Percentiles rank a stretch among this genome's conserved stretches.
Conservation (phyloP, 2,113 vertebrate genomes). For the Cololabis saira region DNA sequence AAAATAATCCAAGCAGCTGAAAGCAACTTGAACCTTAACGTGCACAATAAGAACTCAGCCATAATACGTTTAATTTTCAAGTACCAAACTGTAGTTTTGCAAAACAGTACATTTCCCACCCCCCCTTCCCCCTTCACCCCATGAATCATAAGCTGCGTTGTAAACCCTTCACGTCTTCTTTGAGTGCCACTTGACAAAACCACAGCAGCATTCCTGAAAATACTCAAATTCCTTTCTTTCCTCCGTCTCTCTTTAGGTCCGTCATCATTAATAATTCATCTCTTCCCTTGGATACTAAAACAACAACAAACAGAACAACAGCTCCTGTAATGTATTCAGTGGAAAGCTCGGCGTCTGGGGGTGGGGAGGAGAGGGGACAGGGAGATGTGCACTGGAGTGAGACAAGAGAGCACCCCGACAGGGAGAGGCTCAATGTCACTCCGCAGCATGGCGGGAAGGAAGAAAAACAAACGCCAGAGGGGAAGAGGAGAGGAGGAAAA, state of each 20-base stretch:
- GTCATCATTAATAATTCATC: constrained; percentile 81
- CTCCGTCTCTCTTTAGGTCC: constrained; percentile 34
- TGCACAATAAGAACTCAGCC: too few species aligned
- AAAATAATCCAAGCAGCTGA: neutral
- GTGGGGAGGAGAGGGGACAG: constrained; percentile 65
- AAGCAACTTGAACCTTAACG: too few species aligned
- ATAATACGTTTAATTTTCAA: too few species aligned
- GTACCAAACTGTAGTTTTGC: too few species aligned
- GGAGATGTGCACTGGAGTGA: constrained; percentile 79
- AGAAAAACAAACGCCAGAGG: constrained; percentile 76
- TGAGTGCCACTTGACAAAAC: too few species aligned
- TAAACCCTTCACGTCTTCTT: too few species aligned
- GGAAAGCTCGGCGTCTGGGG: constrained; percentile 76
- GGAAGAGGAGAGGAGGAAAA: constrained; percentile 24
- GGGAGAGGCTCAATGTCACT: constrained; percentile 80
- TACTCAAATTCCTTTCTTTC: constrained; percentile 24
- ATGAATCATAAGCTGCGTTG: too few species aligned
- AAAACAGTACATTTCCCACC: too few species aligned
- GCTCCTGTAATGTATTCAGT: constrained; percentile 81
- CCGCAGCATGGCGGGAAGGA: constrained; percentile 65
- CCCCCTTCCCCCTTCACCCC: too few species aligned
- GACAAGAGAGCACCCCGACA: constrained; percentile 80
- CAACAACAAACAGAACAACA: constrained; percentile 82
- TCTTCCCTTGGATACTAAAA: constrained; percentile 74
- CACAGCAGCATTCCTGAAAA: constrained; percentile 13